Evolutionary conservation across 2,888 invertebrate genomes (phyloP).

Genomic region (Hyposoter didymator): DNA sequence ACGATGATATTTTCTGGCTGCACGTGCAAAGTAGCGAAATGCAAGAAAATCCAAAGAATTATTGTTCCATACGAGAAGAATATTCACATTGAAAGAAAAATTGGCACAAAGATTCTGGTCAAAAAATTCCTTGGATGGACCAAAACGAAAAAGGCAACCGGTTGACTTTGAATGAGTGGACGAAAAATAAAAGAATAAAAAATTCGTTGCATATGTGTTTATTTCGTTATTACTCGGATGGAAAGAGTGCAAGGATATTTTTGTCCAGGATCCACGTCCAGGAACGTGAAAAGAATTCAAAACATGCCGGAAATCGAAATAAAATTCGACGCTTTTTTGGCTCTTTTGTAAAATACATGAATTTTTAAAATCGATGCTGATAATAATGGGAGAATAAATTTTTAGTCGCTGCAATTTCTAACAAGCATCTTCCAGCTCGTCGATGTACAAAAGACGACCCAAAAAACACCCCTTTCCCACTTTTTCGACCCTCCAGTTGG

Average conservation of each 20-base stretch:
- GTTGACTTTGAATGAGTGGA: background rate
- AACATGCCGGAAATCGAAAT: conserved; percentile 33
- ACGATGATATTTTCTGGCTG: background rate
- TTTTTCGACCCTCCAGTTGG: conserved; percentile 17
- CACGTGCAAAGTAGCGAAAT: background rate
- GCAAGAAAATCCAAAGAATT: background rate
- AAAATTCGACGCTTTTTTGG: conserved; percentile 32
- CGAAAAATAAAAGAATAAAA: background rate
- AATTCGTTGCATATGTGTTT: background rate
- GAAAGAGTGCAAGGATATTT: background rate
- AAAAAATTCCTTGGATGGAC: background rate
- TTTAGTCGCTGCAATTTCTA: conserved; percentile 34
- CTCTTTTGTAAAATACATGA: conserved; percentile 51
- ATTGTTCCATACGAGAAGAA: background rate
- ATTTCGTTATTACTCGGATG: background rate
- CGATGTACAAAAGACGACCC: background rate
- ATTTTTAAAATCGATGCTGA: conserved; percentile 29
- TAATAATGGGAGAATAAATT: conserved; percentile 37
- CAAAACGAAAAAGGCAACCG: background rate
- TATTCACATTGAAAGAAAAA: background rate
- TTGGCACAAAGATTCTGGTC: background rate
- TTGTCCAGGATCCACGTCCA: conserved; percentile 26
- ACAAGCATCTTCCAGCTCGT: background rate
- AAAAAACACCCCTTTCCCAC: conserved; percentile 25
- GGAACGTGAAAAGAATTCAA: conserved; percentile 1